Base-by-base conservation (phyloP, 2,888 invertebrate species). In the Scotopteryx bipunctaria region DNA sequence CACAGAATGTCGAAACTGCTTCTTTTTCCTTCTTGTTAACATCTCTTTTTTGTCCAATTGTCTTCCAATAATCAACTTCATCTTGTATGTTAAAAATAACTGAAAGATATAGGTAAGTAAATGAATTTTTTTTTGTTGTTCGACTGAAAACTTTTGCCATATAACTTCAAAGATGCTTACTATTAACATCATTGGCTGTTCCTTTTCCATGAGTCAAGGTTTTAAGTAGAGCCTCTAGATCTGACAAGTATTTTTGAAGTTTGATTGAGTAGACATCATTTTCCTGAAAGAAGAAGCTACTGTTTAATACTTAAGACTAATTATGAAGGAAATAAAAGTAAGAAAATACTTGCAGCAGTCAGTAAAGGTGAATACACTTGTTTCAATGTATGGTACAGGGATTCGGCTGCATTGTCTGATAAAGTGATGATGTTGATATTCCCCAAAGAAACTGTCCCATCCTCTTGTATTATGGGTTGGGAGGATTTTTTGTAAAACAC, bases 61-160 rank as follows among this genome's bases (percentile, higher is more conserved):
- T 91, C 57, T 87, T 91, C 95, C 95, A 95, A 75, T 93, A 94
- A 64, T 93, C 92, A 33, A 94, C 82, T 86, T 96, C 95, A 83
- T 95, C 94, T 58, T 92, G 91, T 33, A 95, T 88, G 27, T 92
- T 91, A 59, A 93, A 76, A 38, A 95, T 93, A 36, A 93, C 95
- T 94, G 74, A 23, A 81, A 83, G 57, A 16, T 11, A 17, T 9
- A 27, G 9, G 9, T n/a, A n/a, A n/a, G n/a, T n/a, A n/a, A 16
- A 33, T 9, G 3, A 17, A 15, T 17, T 25, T 2, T 2, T 25
- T 25, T 21, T 6, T 6, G 5, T 2, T 23, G 6, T 2, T 25
- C 25, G 3, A 8, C 2, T 25, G 9, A 23, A 9, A 25, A n/a
- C 8, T 25, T 3, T 25, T n/a, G 1, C 3, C 25, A 25, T 3